Conservation (phyloP, 1,140 invertebrate species). For the Drosophila subobscura region DNA sequence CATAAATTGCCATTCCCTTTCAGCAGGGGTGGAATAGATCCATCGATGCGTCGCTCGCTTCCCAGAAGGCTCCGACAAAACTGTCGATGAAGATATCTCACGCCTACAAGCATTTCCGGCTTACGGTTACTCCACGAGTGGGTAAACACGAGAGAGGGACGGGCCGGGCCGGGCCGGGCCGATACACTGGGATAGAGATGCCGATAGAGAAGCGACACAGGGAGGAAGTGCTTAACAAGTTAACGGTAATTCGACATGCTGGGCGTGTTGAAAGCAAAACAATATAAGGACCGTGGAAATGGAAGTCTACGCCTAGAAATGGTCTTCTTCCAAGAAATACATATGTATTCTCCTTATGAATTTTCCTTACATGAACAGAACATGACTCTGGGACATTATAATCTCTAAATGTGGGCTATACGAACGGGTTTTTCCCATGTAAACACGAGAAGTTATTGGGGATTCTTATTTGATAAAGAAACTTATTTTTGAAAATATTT, state of each 20-base stretch:
- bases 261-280: slow-evolving; percentile 50
- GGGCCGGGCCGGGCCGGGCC: too few relatives aligned
- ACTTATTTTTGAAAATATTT: not conserved
- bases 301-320: slow-evolving; percentile 13
- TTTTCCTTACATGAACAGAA: not conserved
- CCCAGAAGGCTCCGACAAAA: slow-evolving; percentile 47
- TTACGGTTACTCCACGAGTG: slow-evolving; percentile 35
- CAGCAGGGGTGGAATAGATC: slow-evolving; percentile 35
- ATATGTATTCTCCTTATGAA: not conserved
- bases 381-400: too few relatives aligned
- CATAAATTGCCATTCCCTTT: slow-evolving; percentile 44
- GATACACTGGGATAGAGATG: not conserved
- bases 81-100: slow-evolving; percentile 71
- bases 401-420: too few relatives aligned
- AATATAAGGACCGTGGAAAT: slow-evolving; percentile 26
- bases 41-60: slow-evolving; percentile 32
- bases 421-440: too few relatives aligned
- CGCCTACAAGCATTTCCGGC: slow-evolving; percentile 75
- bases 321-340: slow-evolving; percentile 25
- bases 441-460: too few relatives aligned
- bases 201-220: not conserved
- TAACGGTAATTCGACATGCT: slow-evolving; percentile 50
- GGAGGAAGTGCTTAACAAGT: slow-evolving; percentile 49
- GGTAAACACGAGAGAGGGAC: not conserved
- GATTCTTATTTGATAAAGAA: too few relatives aligned